These are phyloP conservation scores for Drosophila ficusphila DNA, from an alignment of 1,140 invertebrate species.

Conservation along the genomic window DNA sequence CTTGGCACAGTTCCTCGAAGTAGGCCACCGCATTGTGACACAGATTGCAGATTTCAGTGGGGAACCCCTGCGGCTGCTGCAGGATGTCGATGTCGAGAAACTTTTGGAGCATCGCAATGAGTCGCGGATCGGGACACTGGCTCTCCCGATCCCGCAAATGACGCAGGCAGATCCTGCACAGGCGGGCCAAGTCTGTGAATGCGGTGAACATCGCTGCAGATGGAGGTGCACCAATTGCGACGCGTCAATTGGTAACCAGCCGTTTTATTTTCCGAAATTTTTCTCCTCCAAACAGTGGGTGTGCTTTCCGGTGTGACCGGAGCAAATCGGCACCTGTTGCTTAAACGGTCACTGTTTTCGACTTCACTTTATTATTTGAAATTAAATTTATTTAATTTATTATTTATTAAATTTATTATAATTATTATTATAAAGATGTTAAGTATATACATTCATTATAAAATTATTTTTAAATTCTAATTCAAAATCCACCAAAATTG, in stretches of 20 bases:
- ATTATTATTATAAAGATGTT: too few species aligned
- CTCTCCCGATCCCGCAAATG: conserved; percentile 50
- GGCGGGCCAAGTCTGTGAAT: conserved; percentile 54
- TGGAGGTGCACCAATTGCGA: conserved; percentile 18
- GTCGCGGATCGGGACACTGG: conserved; percentile 18
- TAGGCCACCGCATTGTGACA: conserved; percentile 67
- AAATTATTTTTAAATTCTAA: too few species aligned
- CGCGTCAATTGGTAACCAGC: not conserved
- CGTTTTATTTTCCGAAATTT: not conserved
- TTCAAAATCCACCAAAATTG: too few species aligned
- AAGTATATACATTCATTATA: too few species aligned
- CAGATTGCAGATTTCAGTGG: conserved; percentile 60
- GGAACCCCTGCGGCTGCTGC: conserved; percentile 52
- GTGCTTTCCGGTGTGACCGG: not conserved
- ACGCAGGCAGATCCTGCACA: conserved; percentile 73
- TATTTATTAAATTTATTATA: too few species aligned
- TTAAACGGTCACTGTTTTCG: not conserved
- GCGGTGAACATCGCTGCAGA: conserved; percentile 53
- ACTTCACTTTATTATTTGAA: too few species aligned
- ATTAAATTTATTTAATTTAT: too few species aligned
- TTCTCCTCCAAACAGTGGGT: not conserved
- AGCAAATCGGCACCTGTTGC: not conserved
- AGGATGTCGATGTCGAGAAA: conserved; percentile 65
- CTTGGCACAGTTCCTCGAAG: conserved; percentile 61
- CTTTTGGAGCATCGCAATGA: conserved; percentile 41